Conservation (phyloP, 2,113 vertebrate species). For the Anguilla japonica region DNA sequence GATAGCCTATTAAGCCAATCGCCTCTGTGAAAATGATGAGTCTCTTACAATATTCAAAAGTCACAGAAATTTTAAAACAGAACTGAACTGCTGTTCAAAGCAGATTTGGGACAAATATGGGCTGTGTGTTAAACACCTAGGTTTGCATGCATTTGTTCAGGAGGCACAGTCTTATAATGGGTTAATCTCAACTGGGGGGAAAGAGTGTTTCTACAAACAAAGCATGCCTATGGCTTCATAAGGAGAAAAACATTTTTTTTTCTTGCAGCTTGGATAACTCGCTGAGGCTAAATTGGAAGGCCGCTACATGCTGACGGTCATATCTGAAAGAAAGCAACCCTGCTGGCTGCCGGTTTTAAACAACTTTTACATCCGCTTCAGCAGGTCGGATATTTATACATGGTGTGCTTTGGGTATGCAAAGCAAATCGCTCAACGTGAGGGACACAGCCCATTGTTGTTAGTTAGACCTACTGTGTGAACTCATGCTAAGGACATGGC, state of each 20-base stretch:
- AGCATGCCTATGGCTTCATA: not conserved
- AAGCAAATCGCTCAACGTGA: not conserved
- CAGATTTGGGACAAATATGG: not conserved
- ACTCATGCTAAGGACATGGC: too few relatives aligned
- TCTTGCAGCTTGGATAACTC: not conserved
- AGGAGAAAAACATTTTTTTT: too few relatives aligned
- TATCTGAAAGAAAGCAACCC: not conserved
- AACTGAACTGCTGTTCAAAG: not conserved
- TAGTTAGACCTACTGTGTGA: not conserved
- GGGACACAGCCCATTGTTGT: not conserved
- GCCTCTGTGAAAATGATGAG: not conserved
- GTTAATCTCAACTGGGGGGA: not conserved
- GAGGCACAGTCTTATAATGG: not conserved
- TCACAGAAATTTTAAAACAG: not conserved
- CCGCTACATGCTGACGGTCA: too few relatives aligned
- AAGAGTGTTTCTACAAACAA: not conserved
- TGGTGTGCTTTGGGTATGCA: not conserved
- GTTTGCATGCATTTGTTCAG: not conserved
- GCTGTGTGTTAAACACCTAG: not conserved
- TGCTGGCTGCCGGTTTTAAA: not conserved
- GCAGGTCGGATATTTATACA: not conserved
- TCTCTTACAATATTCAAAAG: not conserved
- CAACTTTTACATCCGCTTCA: not conserved
- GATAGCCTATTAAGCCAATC: not conserved
- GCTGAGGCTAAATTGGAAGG: too few relatives aligned